Base-by-base conservation (phyloP, 2,113 vertebrate genomes). In the Boulengeromyrus knoepffleri region DNA sequence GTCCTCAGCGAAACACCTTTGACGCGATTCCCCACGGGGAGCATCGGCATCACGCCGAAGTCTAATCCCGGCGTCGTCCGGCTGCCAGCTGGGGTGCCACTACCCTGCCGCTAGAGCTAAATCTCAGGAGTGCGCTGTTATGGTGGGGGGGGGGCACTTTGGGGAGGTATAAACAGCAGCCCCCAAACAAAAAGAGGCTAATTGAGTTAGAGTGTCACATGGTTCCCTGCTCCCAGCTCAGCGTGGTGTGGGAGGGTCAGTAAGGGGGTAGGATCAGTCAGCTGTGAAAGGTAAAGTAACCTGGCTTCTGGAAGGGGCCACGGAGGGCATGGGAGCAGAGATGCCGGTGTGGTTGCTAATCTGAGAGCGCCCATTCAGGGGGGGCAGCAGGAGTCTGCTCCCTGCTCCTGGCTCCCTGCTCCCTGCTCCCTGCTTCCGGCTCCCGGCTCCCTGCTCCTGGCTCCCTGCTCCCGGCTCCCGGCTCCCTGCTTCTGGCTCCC, bases 171-270 rank as follows among this genome's bases (percentile, higher is more conserved):
- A 90, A 92, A 92, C 31, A 80, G 90, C 93, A 92, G 90, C 89
- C 88, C 87, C 87, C 50, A 88, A 92, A 89, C 24, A 42, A 90
- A 47, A 92, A 84, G 89, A 12, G 85, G 85, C 90, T 93, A 93
- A 95, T 93, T 92, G 90, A 93, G 91, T 92, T 89, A 93, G 91
- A 89, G 90, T 92, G 92, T 94, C 93, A 94, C 90, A 92, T 91
- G 92, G 91, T 83, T 87, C 85, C 85, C 50, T 21, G 49, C 12
- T 56, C 47, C 50, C 85, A 91, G 92, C 47, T 47, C 58, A 91
- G 92, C 39, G 24, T 90, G 90, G 88, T 91, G 92, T 88, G 85
- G 89, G 89, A 90, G 27, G 24, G 21, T 91, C 88, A 90, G 90
- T 39, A 45, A 24, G 24, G 56, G 74, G 50, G 83, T 46, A 58